Base-by-base conservation (phyloP, 2,797 vertebrate species). In the Falco biarmicus region DNA sequence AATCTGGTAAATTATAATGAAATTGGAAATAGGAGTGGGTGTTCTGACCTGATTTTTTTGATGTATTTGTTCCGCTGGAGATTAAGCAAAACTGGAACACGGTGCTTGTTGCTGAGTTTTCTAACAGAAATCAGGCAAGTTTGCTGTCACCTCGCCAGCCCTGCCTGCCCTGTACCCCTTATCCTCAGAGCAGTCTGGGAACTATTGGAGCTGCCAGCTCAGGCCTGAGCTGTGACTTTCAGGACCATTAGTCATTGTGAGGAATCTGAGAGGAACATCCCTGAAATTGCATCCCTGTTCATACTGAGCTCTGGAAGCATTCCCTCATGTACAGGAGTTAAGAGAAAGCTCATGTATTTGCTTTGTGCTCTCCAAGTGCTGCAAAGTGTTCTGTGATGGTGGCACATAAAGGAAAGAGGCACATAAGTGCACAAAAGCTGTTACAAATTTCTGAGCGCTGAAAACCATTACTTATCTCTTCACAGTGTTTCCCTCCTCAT, bases 321-420 rank as follows among this genome's bases (percentile, higher is more conserved):
- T 91, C 54, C 29, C 25, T 69, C 43, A 7, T 1, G 0, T 2
- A 1, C 5, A 37, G 50, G 9, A 5, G 50, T 64, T 34, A 16
- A 25, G 60, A 69, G 18, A 60, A 48, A 90, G 18, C 37, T 56
- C 59, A 12, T 0, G 0, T 6, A 2, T 74, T 69, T 45, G 6
- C 73, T 70, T 29, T 20, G 34, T 83, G 28, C 19, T 43, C 50
- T 80, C 31, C 39, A 31, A 16, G 26, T 15, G 48, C 56, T 78
- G 68, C 53, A 18, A 15, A 83, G 68, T 13, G 61, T 48, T 73
- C 32, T 45, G 37, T 61, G 76, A 22, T 17, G 41, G 47, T 50
- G 59, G 21, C 66, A 20, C 5, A 2, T 1, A 25, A 41, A 51
- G 39, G 57, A 59, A 31, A 41, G 54, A 68, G 25, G 20, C 22